These are phyloP conservation scores for Pluvialis apricaria DNA, from an alignment of 2,113 vertebrate species.

Conservation along the genomic window DNA sequence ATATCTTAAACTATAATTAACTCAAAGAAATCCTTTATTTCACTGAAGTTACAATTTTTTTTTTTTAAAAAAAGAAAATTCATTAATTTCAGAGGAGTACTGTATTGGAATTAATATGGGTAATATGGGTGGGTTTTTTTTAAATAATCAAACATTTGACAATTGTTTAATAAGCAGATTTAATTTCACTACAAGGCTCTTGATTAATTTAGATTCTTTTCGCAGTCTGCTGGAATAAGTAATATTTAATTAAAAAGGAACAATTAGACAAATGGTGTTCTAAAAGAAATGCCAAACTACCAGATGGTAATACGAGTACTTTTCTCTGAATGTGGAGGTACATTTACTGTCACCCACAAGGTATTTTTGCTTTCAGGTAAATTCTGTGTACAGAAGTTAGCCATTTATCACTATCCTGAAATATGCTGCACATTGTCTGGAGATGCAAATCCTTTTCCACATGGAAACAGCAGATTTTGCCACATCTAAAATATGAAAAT, in stretches of 20 bases:
- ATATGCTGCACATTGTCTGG: not conserved
- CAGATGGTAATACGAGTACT: not conserved
- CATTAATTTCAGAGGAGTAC: not conserved
- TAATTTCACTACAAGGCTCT: not conserved
- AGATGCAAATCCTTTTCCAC: not conserved
- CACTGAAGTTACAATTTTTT: not conserved
- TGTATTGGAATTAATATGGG: not conserved
- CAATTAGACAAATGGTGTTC: not conserved
- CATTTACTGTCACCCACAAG: not conserved
- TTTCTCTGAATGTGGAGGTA: not conserved
- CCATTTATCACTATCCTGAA: not conserved
- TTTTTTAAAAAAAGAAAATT: not conserved
- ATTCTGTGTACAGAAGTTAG: not conserved
- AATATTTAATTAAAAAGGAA: conserved; percentile 7
- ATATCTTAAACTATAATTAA: not conserved
- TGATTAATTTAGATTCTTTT: conserved; percentile 10
- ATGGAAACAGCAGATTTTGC: not conserved
- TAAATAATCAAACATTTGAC: not conserved
- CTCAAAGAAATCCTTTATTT: not conserved
- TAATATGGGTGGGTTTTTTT: not conserved
- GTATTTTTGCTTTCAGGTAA: not conserved
- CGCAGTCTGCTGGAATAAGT: not conserved
- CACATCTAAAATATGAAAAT: not conserved
- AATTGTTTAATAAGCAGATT: not conserved
- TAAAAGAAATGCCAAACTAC: not conserved